Conservation (phyloP, 2,113 vertebrate species). For the Alces alces region DNA sequence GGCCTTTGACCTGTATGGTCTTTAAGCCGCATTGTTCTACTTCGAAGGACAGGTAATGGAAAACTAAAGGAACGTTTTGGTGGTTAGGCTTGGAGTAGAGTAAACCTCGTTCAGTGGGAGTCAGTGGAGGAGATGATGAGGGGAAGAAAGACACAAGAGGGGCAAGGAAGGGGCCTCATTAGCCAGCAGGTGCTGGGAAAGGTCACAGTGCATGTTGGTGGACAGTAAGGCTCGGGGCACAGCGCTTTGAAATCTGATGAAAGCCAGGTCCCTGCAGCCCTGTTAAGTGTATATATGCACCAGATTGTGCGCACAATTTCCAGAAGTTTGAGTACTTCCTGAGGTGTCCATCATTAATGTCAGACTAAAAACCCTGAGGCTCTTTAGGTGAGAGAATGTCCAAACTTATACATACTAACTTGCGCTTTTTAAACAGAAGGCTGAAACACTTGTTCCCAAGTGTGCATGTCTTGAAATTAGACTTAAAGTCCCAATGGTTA, state of each 20-base stretch:
- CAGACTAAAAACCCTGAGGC: not conserved
- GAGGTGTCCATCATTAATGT: not conserved
- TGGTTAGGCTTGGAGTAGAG: not conserved
- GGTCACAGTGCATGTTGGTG: accelerated
- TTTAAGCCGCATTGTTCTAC: accelerated
- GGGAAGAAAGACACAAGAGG: accelerated
- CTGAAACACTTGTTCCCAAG: not conserved
- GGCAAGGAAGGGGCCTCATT: not conserved
- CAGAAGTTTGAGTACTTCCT: not conserved
- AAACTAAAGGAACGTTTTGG: not conserved
- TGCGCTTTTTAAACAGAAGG: not conserved
- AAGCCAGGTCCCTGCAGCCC: not conserved
- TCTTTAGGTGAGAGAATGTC: not conserved
- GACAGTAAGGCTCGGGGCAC: not conserved
- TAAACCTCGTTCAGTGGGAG: not conserved
- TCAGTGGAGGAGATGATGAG: not conserved
- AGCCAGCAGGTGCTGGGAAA: not conserved
- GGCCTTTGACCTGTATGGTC: not conserved
- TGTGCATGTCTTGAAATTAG: not conserved
- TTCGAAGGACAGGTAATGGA: not conserved
- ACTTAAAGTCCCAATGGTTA: not conserved
- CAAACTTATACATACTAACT: not conserved
- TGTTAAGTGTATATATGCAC: not conserved
- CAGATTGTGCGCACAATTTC: not conserved
- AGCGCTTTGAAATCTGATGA: too few relatives aligned